Percentiles rank a stretch among this genome's conserved stretches.
Evolutionary conservation across 2,888 invertebrate species (phyloP).

Genomic region (Baccha elongata): DNA sequence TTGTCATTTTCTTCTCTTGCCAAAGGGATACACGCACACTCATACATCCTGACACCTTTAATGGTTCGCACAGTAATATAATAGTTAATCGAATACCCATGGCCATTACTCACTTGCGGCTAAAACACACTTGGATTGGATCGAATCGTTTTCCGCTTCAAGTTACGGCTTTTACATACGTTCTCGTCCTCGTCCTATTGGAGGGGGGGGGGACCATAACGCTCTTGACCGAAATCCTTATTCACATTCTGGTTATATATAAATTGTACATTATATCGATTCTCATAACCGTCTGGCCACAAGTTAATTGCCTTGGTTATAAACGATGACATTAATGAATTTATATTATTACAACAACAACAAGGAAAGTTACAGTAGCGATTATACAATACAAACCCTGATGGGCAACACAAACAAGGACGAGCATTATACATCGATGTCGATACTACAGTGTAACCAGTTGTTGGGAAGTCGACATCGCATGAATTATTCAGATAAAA

Average conservation of each 20-base stretch:
- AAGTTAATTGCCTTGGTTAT: constrained; percentile 69
- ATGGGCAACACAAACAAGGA: constrained; percentile 18
- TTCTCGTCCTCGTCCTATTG: neutral
- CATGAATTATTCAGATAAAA: constrained; percentile 57
- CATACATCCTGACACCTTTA: constrained; percentile 22
- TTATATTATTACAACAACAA: constrained; percentile 62
- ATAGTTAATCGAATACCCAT: constrained; percentile 66
- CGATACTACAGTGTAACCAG: constrained; percentile 21
- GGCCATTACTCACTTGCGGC: constrained; percentile 58
- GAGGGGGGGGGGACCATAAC: no score
- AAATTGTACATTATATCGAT: constrained; percentile 20
- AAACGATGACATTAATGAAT: constrained; percentile 71
- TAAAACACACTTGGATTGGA: no score
- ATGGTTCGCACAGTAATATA: constrained; percentile 67
- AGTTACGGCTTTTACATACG: neutral
- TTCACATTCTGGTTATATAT: constrained; percentile 1
- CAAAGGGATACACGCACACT: constrained; percentile 1
- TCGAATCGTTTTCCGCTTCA: constrained; percentile 10
- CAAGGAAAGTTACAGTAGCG: constrained; percentile 24
- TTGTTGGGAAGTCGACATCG: constrained; percentile 40
- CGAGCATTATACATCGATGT: constrained; percentile 24
- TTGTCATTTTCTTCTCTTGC: neutral
- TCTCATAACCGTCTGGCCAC: constrained; percentile 52
- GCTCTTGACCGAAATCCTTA: constrained; percentile 7
- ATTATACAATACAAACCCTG: constrained; percentile 1